A percentile compares a stretch with the other conserved stretches of the same genome.
These are phyloP conservation scores for Varroa destructor DNA, from an alignment of 1,140 invertebrate species.

Conservation along the genomic window DNA sequence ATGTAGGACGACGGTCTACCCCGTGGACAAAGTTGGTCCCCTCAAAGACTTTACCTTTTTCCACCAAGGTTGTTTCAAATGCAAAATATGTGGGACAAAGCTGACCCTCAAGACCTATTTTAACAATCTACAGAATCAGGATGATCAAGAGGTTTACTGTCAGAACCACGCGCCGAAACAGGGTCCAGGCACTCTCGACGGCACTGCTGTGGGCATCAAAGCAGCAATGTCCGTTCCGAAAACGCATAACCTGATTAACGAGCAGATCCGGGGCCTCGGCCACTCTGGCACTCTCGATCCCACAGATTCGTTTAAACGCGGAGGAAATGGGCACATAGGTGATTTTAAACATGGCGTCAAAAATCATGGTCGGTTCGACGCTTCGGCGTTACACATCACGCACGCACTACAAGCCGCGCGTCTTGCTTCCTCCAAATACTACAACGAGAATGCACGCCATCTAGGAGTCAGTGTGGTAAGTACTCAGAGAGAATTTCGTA, in stretches of 20 bases:
- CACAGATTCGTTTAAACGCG: slow-evolving; percentile 45
- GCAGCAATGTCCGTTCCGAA: slow-evolving; percentile 59
- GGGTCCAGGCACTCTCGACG: slow-evolving; percentile 36
- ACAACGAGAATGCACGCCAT: slow-evolving; percentile 25
- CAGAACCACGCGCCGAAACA: slow-evolving; percentile 54
- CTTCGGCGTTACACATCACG: slow-evolving; percentile 74
- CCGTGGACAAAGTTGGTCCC: slow-evolving; percentile 67
- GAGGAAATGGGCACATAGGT: slow-evolving; percentile 25
- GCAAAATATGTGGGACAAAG: slow-evolving; percentile 82
- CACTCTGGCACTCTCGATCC: slow-evolving; percentile 54
- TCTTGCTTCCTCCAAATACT: slow-evolving; percentile 19
- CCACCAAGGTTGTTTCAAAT: slow-evolving; percentile 95
- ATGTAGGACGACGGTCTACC: slow-evolving; percentile 51
- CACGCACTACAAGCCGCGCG: slow-evolving; percentile 63
- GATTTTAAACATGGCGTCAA: slow-evolving; percentile 25
- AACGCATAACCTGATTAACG: slow-evolving; percentile 54
- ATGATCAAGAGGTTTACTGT: slow-evolving; percentile 96
- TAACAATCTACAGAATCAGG: slow-evolving; percentile 87
- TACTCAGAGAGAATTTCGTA: background rate
- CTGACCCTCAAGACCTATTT: slow-evolving; percentile 95
- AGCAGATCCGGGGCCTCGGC: slow-evolving; percentile 57
- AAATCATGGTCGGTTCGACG: slow-evolving; percentile 59
- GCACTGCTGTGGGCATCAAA: slow-evolving; percentile 60
- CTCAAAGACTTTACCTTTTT: slow-evolving; percentile 96
- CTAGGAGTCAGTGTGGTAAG: slow-evolving; percentile 27